These are phyloP conservation scores for Cryptoleucopteryx plumbea DNA, from an alignment of 2,113 vertebrate species.

Conservation along the genomic window DNA sequence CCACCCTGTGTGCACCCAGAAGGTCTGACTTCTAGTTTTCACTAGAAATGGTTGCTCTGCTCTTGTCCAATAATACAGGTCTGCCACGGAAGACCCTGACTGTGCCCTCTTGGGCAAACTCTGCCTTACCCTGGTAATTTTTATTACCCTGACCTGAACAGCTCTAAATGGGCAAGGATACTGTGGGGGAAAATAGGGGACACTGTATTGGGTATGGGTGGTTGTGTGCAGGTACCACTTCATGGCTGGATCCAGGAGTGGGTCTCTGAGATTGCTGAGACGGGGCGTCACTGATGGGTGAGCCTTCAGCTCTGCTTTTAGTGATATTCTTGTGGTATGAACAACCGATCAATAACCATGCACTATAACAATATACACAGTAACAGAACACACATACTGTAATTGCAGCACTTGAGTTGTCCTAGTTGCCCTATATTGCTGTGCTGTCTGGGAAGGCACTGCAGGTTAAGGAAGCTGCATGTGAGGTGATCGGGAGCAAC, in stretches of 20 bases:
- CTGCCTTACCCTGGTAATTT: background rate
- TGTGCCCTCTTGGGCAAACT: background rate
- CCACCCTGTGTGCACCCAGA: background rate
- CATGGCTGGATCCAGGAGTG: background rate
- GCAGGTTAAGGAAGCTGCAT: background rate
- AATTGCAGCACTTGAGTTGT: background rate
- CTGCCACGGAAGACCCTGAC: background rate
- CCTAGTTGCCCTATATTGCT: background rate
- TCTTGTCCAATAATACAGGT: rapidly evolving
- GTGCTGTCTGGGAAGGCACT: background rate
- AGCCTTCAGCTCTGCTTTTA: background rate
- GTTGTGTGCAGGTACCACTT: background rate
- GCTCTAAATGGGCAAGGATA: background rate
- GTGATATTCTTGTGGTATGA: background rate
- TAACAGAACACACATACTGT: background rate
- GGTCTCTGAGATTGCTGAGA: background rate
- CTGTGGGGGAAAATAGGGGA: background rate
- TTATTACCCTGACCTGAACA: background rate
- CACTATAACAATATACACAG: background rate
- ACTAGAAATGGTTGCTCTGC: background rate
- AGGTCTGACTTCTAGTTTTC: background rate
- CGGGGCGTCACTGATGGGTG: background rate
- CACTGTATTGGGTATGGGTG: no score
- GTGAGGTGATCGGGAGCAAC: background rate
- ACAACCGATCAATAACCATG: rapidly evolving